phyloP scores from a whole-genome alignment of 2,113 vertebrate species.

The Phaethornis superciliosus region DNA sequence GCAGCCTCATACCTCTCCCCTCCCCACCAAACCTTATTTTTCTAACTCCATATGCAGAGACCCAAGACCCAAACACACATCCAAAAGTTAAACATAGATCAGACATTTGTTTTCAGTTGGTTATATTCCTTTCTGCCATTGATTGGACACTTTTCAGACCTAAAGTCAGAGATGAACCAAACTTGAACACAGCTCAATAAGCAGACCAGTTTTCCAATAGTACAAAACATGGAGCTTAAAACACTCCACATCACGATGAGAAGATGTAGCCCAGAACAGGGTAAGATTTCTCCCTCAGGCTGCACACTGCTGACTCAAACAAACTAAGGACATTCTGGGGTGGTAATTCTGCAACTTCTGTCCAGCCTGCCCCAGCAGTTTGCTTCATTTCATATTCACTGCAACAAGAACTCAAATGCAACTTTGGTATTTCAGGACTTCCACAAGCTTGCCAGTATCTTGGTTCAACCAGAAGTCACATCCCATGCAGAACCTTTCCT shows the following conservation, averaged over 20 bases:
- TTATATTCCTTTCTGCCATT: background rate
- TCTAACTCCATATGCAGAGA: background rate
- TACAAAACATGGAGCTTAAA: background rate
- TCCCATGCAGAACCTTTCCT: background rate
- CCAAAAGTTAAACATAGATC: background rate
- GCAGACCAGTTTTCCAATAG: background rate
- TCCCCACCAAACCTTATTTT: background rate
- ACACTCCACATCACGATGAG: background rate
- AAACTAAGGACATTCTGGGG: background rate
- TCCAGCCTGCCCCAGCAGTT: background rate
- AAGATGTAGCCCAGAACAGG: background rate
- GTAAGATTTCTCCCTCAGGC: background rate
- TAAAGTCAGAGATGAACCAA: background rate
- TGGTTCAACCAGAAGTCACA: background rate
- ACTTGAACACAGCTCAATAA: background rate
- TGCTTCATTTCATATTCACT: background rate
- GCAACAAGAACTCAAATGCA: background rate
- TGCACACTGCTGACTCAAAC: background rate
- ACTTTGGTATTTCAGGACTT: background rate
- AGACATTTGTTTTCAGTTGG: background rate
- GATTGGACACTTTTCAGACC: background rate
- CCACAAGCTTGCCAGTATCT: background rate
- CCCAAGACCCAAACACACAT: background rate
- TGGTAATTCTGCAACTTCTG: background rate
- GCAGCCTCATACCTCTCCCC: background rate